These are phyloP conservation scores for Botrylloides violaceus DNA, from an alignment of 23 tunicate species.

Conservation along the genomic window DNA sequence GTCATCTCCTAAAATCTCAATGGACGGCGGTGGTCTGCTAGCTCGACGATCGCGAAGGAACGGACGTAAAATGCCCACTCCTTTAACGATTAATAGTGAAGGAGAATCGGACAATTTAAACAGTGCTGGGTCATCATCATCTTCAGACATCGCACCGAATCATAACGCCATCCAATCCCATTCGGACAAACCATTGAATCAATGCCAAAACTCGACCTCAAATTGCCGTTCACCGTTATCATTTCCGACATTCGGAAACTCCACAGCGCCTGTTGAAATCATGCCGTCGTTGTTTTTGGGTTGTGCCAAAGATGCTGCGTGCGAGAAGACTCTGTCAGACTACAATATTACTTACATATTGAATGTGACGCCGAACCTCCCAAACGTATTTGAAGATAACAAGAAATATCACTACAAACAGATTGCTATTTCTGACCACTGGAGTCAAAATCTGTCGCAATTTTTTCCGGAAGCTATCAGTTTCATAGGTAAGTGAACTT, in stretches of 20 bases:
- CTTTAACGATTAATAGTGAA: constrained; percentile 52
- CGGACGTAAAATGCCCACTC: constrained; percentile 20
- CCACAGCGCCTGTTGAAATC: constrained; percentile 75
- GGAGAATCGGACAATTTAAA: constrained; percentile 78
- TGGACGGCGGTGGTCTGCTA: constrained; percentile 5
- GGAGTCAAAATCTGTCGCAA: constrained; percentile 96
- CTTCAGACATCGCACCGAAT: constrained; percentile 21
- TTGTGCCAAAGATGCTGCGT: constrained; percentile 87
- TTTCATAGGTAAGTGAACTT: constrained; percentile 76
- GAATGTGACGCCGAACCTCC: constrained; percentile 91
- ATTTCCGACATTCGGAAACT: constrained; percentile 31
- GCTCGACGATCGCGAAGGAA: constrained; percentile 15
- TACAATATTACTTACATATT: constrained; percentile 80
- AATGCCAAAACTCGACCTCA: constrained; percentile 23
- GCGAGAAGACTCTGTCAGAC: constrained; percentile 42
- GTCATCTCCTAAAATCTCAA: not conserved
- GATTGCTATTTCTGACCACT: constrained; percentile 92
- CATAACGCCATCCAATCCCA: constrained; percentile 11
- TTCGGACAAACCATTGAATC: not conserved
- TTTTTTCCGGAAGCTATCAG: constrained; percentile 87
- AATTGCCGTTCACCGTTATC: not conserved
- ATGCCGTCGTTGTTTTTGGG: constrained; percentile 75
- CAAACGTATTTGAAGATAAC: constrained; percentile 82
- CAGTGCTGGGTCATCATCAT: constrained; percentile 42
- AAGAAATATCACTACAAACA: constrained; percentile 76